Conservation (phyloP, 2,797 vertebrate species). For the Sciaenops ocellatus region DNA sequence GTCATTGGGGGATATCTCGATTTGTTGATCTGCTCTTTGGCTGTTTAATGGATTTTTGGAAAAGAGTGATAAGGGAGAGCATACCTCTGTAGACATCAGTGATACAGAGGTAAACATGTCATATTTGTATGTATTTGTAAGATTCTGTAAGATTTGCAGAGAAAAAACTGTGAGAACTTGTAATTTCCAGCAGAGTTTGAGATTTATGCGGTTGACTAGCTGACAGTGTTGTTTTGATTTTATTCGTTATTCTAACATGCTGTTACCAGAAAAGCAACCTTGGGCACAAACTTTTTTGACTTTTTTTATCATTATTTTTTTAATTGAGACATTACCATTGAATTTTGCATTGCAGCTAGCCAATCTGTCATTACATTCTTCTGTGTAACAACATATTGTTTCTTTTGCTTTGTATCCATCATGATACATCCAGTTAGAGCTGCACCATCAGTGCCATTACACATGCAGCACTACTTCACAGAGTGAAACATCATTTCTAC, state of each 20-base stretch:
- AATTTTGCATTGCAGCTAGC: background rate
- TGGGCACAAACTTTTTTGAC: too few species aligned
- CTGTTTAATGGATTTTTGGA: conserved; percentile 3
- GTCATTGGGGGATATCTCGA: background rate
- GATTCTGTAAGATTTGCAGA: background rate
- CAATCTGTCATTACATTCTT: background rate
- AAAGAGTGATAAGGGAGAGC: background rate
- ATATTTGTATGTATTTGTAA: background rate
- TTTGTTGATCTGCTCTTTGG: conserved; percentile 1
- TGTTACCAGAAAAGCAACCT: conserved; percentile 48
- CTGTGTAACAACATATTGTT: background rate
- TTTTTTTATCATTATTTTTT: too few species aligned
- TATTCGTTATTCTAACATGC: conserved; percentile 26
- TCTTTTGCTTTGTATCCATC: conserved; percentile 2
- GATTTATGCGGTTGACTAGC: conserved; percentile 18
- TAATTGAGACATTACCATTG: background rate
- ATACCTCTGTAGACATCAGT: background rate
- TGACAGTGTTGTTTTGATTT: conserved; percentile 42
- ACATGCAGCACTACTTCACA: background rate
- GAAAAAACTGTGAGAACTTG: background rate
- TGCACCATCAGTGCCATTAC: background rate
- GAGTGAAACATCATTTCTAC: background rate
- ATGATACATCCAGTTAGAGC: background rate
- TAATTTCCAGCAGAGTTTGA: conserved; percentile 35
- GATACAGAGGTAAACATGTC: background rate